These are phyloP conservation scores for Pinna nobilis DNA, from an alignment of 1,140 invertebrate genomes.

Conservation along the genomic window DNA sequence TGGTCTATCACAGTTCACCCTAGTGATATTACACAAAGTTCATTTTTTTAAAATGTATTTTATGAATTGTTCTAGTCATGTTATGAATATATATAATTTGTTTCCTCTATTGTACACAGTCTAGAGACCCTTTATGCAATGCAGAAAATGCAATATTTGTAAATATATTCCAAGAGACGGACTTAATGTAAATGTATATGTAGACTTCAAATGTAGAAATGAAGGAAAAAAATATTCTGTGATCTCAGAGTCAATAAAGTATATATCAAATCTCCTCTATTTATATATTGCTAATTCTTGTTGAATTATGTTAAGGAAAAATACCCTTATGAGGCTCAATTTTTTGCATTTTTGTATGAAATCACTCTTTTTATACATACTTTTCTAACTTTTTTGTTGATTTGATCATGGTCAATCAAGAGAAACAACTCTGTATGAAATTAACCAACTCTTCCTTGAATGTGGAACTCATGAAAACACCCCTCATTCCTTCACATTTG, in stretches of 20 bases:
- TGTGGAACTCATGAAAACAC: not conserved
- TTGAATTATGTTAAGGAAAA: no score
- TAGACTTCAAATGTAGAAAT: no score
- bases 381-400: not conserved
- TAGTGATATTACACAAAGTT: constrained; percentile 5
- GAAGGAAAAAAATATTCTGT: no score
- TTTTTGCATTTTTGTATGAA: not conserved
- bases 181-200: no score
- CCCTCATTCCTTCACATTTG: constrained; percentile 8
- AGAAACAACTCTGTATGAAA: constrained; percentile 14
- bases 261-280: no score
- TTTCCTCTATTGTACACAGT: not conserved
- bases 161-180: no score
- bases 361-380: not conserved
- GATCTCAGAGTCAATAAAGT: no score
- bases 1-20: not conserved
- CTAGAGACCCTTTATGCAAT: not conserved
- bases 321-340: no score
- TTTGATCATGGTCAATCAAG: constrained; percentile 12
- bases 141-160: no score
- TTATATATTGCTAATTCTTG: no score
- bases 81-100: not conserved
- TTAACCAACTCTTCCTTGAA: not conserved
- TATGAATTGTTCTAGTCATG: constrained; percentile 5
- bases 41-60: constrained; percentile 6